Base-by-base conservation (phyloP, 2,113 vertebrate species). In the Hymenochirus boettgeri region DNA sequence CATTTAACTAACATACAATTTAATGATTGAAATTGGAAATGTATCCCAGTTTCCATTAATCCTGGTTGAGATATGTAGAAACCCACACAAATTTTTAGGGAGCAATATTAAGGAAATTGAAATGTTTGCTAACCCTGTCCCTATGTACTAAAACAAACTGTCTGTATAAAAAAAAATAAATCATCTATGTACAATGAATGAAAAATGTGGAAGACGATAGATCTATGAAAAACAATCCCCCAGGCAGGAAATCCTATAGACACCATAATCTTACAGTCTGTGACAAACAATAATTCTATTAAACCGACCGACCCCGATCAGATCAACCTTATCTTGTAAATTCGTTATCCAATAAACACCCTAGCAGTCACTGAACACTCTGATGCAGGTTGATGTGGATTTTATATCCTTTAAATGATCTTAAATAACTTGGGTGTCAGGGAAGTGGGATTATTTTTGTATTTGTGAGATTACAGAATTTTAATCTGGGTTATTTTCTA, bases 271-370 rank as follows among this genome's bases (percentile, higher is more conserved):
- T 42, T n/a, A 42, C 13, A n/a, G 39, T 15, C 39, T 17, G n/a
- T 15, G 17, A n/a, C 39, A 15, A 42, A 42, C 15, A n/a, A 42
- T 42, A 10, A 42, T 42, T 42, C 39, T 42, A 42, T n/a, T n/a
- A 42, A 42, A 42, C n/a, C 15, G 39, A 5, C 39, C 17, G 39
- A 13, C 39, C 15, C 39, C 17, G 39, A 42, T 42, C 39, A 48
- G 46, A 48, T 48, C 21, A 48, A 48, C 19, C 8, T 21, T 48
- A 48, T 48, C 46, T 48, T 21, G 46, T 48, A 23, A 48, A 48
- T 48, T 48, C 18, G 7, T 48, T 21, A 48, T 23, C 18, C 21
- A 42, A n/a, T 60, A 60, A 25, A 60, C 7, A 60, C 7, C 23
- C 22, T 60, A 9, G 27, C 13, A 46, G 42, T 42, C 31, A 42